Evolutionary conservation across 2,888 invertebrate species (phyloP).

Genomic region (Leptothorax acervorum): DNA sequence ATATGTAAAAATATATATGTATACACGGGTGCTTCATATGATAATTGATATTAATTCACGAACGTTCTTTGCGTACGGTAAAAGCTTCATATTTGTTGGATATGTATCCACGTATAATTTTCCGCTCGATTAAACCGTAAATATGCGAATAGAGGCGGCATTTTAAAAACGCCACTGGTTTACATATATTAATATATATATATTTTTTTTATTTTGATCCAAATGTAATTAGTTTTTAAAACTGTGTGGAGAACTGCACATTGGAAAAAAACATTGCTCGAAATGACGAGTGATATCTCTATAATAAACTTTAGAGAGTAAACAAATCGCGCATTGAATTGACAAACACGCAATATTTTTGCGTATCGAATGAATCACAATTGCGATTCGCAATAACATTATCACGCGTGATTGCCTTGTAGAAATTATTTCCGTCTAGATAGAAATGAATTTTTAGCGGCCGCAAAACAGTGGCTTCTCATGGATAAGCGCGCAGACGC

Average conservation of each 20-base stretch:
- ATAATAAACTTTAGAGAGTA: conserved; percentile 9
- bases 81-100: conserved; percentile 32
- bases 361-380: conserved; percentile 28
- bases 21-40: neutral
- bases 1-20: conserved; percentile 16
- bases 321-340: conserved; percentile 11
- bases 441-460: conserved; percentile 60
- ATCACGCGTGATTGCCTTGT: conserved; percentile 6
- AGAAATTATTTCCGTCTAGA: conserved; percentile 53
- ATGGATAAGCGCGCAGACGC: conserved; percentile 38
- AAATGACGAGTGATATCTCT: conserved; percentile 1
- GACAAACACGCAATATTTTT: neutral
- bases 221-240: conserved; percentile 22
- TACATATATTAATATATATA: conserved; percentile 14
- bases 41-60: conserved; percentile 49
- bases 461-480: conserved; percentile 56
- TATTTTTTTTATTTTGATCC: conserved; percentile 20
- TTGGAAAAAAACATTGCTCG: neutral
- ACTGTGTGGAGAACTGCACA: neutral
- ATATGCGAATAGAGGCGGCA: neutral
- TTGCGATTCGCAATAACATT: conserved; percentile 19
- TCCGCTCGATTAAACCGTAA: conserved; percentile 40
- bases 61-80: conserved; percentile 6
- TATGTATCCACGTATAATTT: conserved; percentile 12
- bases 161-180: conserved; percentile 18